Conservation (phyloP, 2,113 vertebrate species). For the Actinemys pallida region DNA sequence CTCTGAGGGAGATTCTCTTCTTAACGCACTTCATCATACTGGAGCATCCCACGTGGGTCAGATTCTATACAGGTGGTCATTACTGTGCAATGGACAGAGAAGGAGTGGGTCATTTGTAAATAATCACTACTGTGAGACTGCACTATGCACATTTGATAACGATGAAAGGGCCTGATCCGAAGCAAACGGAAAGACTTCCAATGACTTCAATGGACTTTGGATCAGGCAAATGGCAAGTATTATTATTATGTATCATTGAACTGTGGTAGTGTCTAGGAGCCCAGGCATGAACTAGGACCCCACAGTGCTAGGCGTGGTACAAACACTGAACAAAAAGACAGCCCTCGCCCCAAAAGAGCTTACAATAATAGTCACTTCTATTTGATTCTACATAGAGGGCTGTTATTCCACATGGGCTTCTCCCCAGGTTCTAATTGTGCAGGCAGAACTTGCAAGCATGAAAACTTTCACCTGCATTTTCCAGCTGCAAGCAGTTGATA, state of each 20-base stretch:
- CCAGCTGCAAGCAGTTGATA: not conserved
- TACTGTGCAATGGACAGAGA: not conserved
- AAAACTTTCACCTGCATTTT: not conserved
- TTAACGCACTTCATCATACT: not conserved
- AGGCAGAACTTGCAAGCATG: not conserved
- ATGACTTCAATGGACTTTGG: not conserved
- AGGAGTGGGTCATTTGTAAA: not conserved
- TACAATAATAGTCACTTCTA: not conserved
- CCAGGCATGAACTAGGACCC: too few relatives aligned
- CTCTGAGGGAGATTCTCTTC: not conserved
- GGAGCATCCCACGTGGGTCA: not conserved
- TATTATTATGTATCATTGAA: too few relatives aligned
- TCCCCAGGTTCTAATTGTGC: not conserved
- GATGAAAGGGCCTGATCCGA: not conserved
- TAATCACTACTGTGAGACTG: not conserved
- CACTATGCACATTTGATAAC: too few relatives aligned
- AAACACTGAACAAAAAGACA: too few relatives aligned
- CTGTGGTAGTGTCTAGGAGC: too few relatives aligned
- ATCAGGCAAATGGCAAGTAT: not conserved
- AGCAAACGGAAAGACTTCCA: not conserved
- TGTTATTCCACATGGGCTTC: not conserved
- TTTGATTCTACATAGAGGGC: not conserved
- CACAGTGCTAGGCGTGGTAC: too few relatives aligned
- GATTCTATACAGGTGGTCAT: not conserved
- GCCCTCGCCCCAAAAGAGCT: too few relatives aligned